phyloP scores from a whole-genome alignment of 2,888 invertebrate species.

The Thereva unica region DNA sequence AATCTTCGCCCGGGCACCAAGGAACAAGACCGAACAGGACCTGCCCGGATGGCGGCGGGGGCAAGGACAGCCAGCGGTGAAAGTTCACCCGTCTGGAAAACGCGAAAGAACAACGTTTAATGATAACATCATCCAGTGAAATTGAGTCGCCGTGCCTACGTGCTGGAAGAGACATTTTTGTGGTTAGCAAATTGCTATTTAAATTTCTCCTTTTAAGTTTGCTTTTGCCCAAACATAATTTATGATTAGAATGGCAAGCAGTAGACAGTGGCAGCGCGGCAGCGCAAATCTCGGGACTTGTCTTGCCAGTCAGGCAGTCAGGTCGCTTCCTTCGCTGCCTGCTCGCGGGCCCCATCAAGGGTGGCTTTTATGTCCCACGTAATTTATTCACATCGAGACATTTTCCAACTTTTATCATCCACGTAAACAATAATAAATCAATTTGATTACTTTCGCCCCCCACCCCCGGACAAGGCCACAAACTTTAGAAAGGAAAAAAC shows the following conservation, averaged over 20 bases:
- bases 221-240: constrained; percentile 23
- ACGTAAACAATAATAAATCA: constrained; percentile 39
- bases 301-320: constrained; percentile 1
- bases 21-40: too few relatives aligned
- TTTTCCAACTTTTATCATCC: constrained; percentile 30
- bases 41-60: too few relatives aligned
- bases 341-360: neutral
- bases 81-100: constrained; percentile 18
- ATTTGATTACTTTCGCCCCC: constrained; percentile 31
- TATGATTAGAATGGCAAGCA: constrained; percentile 13
- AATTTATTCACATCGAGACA: constrained; percentile 35
- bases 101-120: constrained; percentile 59
- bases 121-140: constrained; percentile 35
- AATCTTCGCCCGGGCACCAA: too few relatives aligned
- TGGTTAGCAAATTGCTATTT: constrained; percentile 38
- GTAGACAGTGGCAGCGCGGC: neutral
- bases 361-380: constrained; percentile 3
- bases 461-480: constrained; percentile 20
- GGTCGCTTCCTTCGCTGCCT: neutral
- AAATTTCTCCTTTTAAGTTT: constrained; percentile 32
- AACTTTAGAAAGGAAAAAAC: constrained; percentile 20
- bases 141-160: constrained; percentile 33
- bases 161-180: constrained; percentile 37
- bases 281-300: constrained; percentile 8
- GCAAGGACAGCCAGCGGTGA: too few relatives aligned